A percentile compares a stretch with the other conserved stretches of the same genome.
Evolutionary conservation across 2,113 vertebrate species (phyloP).

Genomic region (Scomber japonicus): DNA sequence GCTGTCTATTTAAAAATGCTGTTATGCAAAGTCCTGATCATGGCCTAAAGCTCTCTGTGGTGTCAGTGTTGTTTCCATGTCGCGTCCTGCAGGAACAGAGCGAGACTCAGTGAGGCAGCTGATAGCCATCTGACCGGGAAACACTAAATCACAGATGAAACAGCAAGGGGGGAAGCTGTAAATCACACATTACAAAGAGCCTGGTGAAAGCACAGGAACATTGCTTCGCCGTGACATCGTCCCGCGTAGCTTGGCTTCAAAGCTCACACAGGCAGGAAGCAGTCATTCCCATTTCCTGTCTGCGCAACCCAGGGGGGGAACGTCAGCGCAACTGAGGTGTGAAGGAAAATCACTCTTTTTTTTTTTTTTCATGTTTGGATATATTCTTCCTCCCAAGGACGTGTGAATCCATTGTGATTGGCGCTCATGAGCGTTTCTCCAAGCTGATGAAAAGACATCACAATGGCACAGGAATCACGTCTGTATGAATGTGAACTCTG

Average conservation of each 20-base stretch:
- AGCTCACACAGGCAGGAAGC: conserved; percentile 80
- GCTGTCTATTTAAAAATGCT: neutral
- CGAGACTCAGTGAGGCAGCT: conserved; percentile 69
- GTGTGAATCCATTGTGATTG: conserved; percentile 56
- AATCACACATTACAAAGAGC: conserved; percentile 82
- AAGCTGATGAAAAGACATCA: conserved; percentile 69
- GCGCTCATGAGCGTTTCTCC: conserved; percentile 36
- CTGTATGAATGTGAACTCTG: conserved; percentile 71
- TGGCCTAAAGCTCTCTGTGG: neutral
- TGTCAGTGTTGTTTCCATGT: conserved; percentile 29
- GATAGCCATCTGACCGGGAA: conserved; percentile 79
- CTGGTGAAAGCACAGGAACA: conserved; percentile 78
- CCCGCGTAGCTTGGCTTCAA: conserved; percentile 75
- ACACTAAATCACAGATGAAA: conserved; percentile 83
- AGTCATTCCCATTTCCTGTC: conserved; percentile 82
- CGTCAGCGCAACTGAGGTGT: conserved; percentile 57
- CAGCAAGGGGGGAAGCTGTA: conserved; percentile 62
- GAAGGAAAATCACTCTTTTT: conserved; percentile 61
- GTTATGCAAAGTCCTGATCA: conserved; percentile 3
- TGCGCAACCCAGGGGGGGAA: conserved; percentile 62
- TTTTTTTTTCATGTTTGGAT: conserved; percentile 57
- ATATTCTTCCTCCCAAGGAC: conserved; percentile 75
- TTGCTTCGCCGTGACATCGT: conserved; percentile 60
- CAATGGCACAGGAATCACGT: conserved; percentile 74
- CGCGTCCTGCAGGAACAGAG: conserved; percentile 54